Evolutionary conservation across 2,888 invertebrate species (phyloP).

Genomic region (Hyalella azteca): DNA sequence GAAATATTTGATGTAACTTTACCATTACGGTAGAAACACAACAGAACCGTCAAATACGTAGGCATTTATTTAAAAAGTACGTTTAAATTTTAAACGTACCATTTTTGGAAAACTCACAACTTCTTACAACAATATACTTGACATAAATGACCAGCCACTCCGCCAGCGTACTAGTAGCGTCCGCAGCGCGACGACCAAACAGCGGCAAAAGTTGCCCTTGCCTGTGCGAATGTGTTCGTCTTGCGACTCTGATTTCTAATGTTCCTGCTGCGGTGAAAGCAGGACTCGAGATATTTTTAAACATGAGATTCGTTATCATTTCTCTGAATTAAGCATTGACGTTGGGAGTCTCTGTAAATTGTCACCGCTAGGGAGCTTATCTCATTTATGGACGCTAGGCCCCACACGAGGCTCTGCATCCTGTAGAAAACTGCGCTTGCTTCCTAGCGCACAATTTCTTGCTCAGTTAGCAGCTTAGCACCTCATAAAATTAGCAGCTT

Average conservation of each 20-base stretch:
- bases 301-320: neutral
- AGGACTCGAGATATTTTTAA: neutral
- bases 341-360: slow-evolving; percentile 12
- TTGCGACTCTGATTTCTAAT: neutral
- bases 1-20: too few species aligned
- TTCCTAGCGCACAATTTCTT: neutral
- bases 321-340: neutral
- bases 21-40: too few species aligned
- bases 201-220: neutral
- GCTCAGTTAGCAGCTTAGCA: too few species aligned
- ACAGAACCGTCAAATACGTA: too few species aligned
- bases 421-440: slow-evolving; percentile 4
- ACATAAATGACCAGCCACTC: too few species aligned
- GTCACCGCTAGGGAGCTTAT: neutral
- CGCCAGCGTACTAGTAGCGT: too few species aligned
- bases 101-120: too few species aligned
- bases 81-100: too few species aligned
- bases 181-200: too few species aligned
- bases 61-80: too few species aligned
- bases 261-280: slow-evolving; percentile 26
- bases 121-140: too few species aligned
- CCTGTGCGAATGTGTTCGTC: neutral
- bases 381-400: neutral
- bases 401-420: neutral
- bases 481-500: too few species aligned